Base-by-base conservation (phyloP, 2,888 invertebrate species). In the Conistra vaccinii region DNA sequence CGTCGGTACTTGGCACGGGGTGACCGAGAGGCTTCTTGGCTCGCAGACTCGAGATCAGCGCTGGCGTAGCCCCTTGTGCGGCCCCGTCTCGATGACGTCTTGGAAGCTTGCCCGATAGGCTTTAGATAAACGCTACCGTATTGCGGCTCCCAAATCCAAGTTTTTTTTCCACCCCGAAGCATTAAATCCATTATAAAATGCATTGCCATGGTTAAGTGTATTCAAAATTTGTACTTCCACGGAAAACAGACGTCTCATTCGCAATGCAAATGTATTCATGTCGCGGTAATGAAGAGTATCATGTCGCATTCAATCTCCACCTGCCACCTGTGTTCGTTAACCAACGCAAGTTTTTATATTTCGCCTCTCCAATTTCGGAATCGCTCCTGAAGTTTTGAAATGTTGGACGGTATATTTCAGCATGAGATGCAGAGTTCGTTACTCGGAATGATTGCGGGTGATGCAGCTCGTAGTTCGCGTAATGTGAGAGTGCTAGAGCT, bases 71-170 rank as follows among this genome's bases (percentile, higher is more conserved):
- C 89, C 85, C 90, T 89, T 85, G 79, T 81, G 77, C 83, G 76
- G 72, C 73, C 76, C 84, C 88, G 87, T 89, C 91, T 91, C 91
- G 89, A 91, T 91, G 92, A 90, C 89, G 90, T 90, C 92, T 95
- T 95, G 95, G 95, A 95, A 93, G 81, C 87, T 90, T 95, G 95
- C 95, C 95, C 94, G 93, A 90, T 91, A 91, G 90, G 90, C 93
- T 92, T 92, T 89, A 93, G 93, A 93, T 94, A 93, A 92, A 91
- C 90, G 88, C 85, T 89, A 89, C 92, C 92, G 91, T 93, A 94
- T 91, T 93, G 92, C 93, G 90, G 89, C 80, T 87, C 80, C 73
- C 77, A 78, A 84, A 85, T 80, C 73, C 73, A 82, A 76, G 75
- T 51, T 82, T 87, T 45, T 75, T 89, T 87, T 85, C 69, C 48